Base-by-base conservation (phyloP, 2,797 vertebrate species). In the Urophycis tenuis region DNA sequence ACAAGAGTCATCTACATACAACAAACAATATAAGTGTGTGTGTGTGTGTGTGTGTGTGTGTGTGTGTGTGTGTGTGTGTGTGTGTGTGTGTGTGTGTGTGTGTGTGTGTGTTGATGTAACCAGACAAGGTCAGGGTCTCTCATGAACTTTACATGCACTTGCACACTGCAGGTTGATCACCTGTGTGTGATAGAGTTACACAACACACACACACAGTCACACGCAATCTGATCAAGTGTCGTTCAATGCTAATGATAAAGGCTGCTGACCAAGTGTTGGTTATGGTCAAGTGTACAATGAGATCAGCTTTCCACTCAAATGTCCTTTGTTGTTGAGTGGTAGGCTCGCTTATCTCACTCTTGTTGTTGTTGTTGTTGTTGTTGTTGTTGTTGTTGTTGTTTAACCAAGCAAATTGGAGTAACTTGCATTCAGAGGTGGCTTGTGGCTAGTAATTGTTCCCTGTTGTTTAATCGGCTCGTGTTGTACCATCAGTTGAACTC, bases 231-330 rank as follows among this genome's bases (percentile, higher is more conserved):
- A 72, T 71, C 31, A 71, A 30, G 30, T 70, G 2, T 70, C 3
- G 30, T 25, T 70, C 2, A 3, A 31, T 70, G 45, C 45, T 41
- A 12, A 41, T 41, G 39, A 14, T 41, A 41, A 41, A 53, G 45
- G 45, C 45, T 53, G 45, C 17, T 5, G 45, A 53, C 19, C 45
- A 22, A 39, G 45, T 22, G 45, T 53, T 53, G 19, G 45, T 41
- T 41, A 22, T 22, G 45, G 45, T 53, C 3, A 82, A 75, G 81
- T 90, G 82, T 30, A 79, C 83, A 74, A 88, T 81, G 79, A 73
- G 71, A 80, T 89, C 80, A 74, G 80, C 45, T 53, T 53, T 22
- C 45, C 22, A 19, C 17, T 22, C 45, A 53, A 53, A 19, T 22
- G 19, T 22, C 6, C 45, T 22, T 49, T 53, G 45, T 53, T 53